Percentiles rank a stretch among this genome's conserved stretches.
Conservation (phyloP, 2,113 vertebrate genomes). For the Poicephalus meyeri region DNA sequence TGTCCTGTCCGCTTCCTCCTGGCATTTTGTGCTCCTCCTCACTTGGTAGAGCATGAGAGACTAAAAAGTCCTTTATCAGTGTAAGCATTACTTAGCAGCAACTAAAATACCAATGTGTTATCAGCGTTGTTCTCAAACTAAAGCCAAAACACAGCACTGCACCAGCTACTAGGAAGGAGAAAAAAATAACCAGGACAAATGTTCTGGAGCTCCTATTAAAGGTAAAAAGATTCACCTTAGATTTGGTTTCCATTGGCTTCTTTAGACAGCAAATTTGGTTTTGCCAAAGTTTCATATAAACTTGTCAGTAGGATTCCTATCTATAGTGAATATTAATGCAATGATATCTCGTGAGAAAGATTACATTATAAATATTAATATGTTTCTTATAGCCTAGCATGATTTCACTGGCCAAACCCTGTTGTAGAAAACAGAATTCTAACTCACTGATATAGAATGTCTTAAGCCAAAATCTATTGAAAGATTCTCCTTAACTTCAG, state of each 20-base stretch:
- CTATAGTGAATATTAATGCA: conserved; percentile 23
- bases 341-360: not conserved
- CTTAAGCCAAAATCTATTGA: not conserved
- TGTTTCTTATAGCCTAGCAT: not conserved
- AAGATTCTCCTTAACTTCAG: not conserved
- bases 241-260: not conserved
- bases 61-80: not conserved
- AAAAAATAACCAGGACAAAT: not conserved
- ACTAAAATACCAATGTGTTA: not conserved
- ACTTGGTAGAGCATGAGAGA: not conserved
- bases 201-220: not conserved
- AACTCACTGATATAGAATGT: not conserved
- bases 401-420: not conserved
- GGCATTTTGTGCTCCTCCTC: not conserved
- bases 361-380: conserved; percentile 10
- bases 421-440: not conserved
- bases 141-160: not conserved
- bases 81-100: not conserved
- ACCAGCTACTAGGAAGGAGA: not conserved
- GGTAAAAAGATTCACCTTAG: not conserved
- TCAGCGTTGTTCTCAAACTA: not conserved
- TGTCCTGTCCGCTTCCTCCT: not conserved
- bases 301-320: not conserved
- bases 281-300: conserved; percentile 10
- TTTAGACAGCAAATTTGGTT: not conserved